These are phyloP conservation scores for Eidolon helvum DNA, from an alignment of 2,113 vertebrate species.

Conservation along the genomic window DNA sequence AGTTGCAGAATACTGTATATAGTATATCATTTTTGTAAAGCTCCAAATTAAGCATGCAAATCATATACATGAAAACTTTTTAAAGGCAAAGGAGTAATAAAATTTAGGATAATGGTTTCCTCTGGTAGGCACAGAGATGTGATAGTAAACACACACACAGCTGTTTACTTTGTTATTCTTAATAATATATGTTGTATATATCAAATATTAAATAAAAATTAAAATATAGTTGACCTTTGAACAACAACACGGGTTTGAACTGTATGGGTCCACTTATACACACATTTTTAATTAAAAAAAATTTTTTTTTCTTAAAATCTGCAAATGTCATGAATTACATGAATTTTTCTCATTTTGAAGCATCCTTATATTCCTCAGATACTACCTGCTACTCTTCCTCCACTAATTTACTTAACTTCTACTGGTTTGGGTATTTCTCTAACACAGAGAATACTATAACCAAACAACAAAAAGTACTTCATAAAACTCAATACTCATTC, in stretches of 20 bases:
- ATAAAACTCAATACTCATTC: not conserved
- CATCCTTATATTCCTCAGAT: not conserved
- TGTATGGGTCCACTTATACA: not conserved
- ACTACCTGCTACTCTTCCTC: not conserved
- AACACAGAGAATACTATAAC: not conserved
- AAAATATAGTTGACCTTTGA: not conserved
- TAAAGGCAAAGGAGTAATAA: not conserved
- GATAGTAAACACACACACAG: not conserved
- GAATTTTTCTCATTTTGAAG: not conserved
- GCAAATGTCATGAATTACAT: not conserved
- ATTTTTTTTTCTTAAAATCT: not conserved
- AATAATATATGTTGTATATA: not conserved
- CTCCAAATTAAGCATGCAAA: not conserved
- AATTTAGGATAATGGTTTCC: not conserved
- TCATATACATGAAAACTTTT: conserved; percentile 1
- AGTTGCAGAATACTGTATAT: not conserved
- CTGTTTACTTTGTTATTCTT: not conserved
- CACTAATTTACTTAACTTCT: not conserved
- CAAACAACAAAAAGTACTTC: not conserved
- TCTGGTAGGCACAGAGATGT: not conserved
- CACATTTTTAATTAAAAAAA: not conserved
- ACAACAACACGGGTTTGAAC: not conserved
- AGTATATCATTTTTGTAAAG: conserved; percentile 9
- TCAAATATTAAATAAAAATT: not conserved
- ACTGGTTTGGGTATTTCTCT: not conserved